Evolutionary conservation across 2,113 vertebrate genomes (phyloP).

Genomic region (Podarcis cretensis): DNA sequence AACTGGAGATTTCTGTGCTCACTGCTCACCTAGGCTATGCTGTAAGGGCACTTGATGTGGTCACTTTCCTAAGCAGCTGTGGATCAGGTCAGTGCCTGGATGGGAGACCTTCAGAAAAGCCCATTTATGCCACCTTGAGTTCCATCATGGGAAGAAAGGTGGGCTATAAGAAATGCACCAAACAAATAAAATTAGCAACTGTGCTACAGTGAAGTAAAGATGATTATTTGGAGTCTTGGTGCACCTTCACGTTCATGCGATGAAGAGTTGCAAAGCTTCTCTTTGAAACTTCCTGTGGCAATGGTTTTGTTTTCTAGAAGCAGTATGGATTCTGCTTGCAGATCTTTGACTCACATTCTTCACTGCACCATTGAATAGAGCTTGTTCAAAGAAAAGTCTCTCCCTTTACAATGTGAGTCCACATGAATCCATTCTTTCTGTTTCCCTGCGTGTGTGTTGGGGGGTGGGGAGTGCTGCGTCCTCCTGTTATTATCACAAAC

Average conservation of each 20-base stretch:
- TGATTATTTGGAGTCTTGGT: neutral
- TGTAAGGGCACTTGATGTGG: neutral
- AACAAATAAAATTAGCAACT: neutral
- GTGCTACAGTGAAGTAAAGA: neutral
- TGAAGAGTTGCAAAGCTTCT: neutral
- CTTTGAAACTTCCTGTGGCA: neutral
- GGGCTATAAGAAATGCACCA: neutral
- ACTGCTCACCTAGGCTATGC: neutral
- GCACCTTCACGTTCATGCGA: neutral
- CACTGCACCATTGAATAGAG: neutral
- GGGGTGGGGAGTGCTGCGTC: neutral
- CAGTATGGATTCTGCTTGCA: neutral
- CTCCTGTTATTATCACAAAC: neutral
- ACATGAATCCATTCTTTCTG: conserved; percentile 7
- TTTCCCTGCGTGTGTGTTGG: neutral
- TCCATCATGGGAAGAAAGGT: neutral
- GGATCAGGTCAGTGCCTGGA: neutral
- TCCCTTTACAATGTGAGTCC: accelerated
- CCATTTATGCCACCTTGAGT: neutral
- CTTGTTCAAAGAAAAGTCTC: neutral
- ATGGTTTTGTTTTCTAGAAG: neutral
- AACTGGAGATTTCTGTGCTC: neutral
- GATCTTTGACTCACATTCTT: neutral
- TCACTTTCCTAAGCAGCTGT: neutral
- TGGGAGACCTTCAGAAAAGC: neutral